phyloP scores from a whole-genome alignment of 2,113 vertebrate species.

The Polyodon spathula region DNA sequence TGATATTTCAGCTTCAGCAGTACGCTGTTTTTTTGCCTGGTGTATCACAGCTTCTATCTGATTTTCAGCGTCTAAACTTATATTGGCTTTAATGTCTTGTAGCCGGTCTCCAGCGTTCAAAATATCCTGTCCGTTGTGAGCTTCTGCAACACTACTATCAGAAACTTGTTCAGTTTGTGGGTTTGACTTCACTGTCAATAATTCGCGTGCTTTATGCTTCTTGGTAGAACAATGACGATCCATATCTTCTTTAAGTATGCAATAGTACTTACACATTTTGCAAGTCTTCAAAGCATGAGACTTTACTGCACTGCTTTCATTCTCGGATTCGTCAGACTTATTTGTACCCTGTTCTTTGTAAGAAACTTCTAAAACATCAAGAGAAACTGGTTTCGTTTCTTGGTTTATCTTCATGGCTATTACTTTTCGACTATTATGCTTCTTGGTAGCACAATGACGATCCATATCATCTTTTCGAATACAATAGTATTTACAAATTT shows the following conservation, averaged over 20 bases:
- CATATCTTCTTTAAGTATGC: constrained; percentile 97
- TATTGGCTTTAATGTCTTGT: constrained; percentile 4
- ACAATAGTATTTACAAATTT: no score
- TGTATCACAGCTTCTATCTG: constrained; percentile 26
- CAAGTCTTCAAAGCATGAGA: constrained; percentile 45
- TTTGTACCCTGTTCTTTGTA: no score
- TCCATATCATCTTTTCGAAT: no score
- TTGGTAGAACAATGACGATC: constrained; percentile 93
- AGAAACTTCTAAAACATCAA: no score
- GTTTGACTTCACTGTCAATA: constrained; percentile 50
- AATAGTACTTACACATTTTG: constrained; percentile 88
- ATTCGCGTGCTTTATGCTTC: constrained; percentile 78
- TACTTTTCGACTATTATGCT: no score
- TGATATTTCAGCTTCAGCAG: constrained; percentile 24
- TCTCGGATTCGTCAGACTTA: background rate
- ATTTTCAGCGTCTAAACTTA: constrained; percentile 30
- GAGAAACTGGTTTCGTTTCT: no score
- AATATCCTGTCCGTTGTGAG: constrained; percentile 5
- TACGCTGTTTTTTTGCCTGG: background rate
- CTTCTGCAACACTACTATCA: constrained; percentile 7
- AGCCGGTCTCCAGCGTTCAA: background rate
- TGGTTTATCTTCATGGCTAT: no score
- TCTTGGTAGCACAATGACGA: no score
- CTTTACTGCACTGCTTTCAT: background rate
- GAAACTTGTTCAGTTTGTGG: constrained; percentile 10